Percentiles rank a stretch among this genome's conserved stretches.
These are phyloP conservation scores for Acleris literana DNA, from an alignment of 2,888 invertebrate genomes.

Conservation along the genomic window DNA sequence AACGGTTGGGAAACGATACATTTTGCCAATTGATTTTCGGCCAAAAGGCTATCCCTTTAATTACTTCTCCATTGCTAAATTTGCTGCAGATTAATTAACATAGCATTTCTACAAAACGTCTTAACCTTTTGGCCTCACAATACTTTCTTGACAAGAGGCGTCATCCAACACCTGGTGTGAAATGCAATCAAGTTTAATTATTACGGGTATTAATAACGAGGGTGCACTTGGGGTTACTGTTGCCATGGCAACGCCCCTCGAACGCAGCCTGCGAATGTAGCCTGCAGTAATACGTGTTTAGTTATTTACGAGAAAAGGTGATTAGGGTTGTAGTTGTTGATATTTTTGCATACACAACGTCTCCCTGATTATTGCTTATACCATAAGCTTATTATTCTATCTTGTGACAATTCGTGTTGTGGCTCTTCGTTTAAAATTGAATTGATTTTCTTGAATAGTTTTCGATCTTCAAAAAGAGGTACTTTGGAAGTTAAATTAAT, in stretches of 20 bases:
- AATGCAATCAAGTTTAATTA: slow-evolving; percentile 84
- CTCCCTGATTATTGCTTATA: not conserved
- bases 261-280: slow-evolving; percentile 72
- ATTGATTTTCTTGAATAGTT: no score
- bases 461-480: no score
- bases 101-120: slow-evolving; percentile 4
- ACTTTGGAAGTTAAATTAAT: no score
- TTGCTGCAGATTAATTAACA: slow-evolving; percentile 5
- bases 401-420: no score
- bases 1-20: no score
- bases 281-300: slow-evolving; percentile 67
- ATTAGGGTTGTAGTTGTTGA: slow-evolving; percentile 75
- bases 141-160: slow-evolving; percentile 67
- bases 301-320: slow-evolving; percentile 77
- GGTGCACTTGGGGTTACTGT: slow-evolving; percentile 77
- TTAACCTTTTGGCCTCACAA: slow-evolving; percentile 46
- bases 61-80: not conserved
- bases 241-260: slow-evolving; percentile 76
- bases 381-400: not conserved
- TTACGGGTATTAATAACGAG: slow-evolving; percentile 83
- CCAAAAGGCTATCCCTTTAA: not conserved
- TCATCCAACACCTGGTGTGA: slow-evolving; percentile 81
- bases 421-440: no score
- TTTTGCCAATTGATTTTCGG: no score
- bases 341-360: slow-evolving; percentile 38